A percentile compares a stretch with the other conserved stretches of the same genome.
These are phyloP conservation scores for Hyla sarda DNA, from an alignment of 2,113 vertebrate species.

Conservation along the genomic window DNA sequence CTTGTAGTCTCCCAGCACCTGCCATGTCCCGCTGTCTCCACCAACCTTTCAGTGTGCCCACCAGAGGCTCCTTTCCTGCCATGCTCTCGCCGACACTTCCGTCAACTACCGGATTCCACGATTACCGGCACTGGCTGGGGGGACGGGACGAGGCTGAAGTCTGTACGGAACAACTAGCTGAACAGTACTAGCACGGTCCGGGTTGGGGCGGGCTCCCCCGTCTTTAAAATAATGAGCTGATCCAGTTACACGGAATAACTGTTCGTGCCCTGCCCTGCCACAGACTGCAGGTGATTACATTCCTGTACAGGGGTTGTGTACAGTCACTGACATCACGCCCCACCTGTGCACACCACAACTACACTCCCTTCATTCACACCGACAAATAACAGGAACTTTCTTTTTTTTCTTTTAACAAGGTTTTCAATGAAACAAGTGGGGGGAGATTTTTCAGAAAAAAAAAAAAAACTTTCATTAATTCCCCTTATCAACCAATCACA, in stretches of 20 bases:
- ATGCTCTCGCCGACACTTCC: constrained; percentile 59
- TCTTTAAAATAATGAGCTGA: not conserved
- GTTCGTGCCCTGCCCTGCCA: not conserved
- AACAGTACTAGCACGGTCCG: not conserved
- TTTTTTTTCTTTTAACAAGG: too few relatives aligned
- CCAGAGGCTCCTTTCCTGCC: constrained; percentile 81
- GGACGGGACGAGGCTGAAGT: not conserved
- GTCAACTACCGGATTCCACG: not conserved
- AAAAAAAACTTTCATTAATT: too few relatives aligned
- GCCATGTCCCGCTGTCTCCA: not conserved
- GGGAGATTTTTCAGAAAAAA: too few relatives aligned
- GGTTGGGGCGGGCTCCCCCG: not conserved
- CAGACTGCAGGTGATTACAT: not conserved
- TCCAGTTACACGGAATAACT: not conserved
- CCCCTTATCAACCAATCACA: too few relatives aligned
- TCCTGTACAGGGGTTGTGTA: not conserved
- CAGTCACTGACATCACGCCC: not conserved
- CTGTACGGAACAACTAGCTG: not conserved
- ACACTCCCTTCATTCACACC: not conserved
- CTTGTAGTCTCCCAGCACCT: not conserved
- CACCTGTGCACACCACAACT: not conserved
- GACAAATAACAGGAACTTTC: too few relatives aligned
- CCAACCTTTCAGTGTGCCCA: constrained; percentile 79
- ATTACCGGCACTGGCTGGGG: not conserved
- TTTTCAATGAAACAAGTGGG: too few relatives aligned